A percentile compares a stretch with the other conserved stretches of the same genome.
phyloP scores from a whole-genome alignment of 1,140 invertebrate genomes.

The Atopsyche davidsoni region DNA sequence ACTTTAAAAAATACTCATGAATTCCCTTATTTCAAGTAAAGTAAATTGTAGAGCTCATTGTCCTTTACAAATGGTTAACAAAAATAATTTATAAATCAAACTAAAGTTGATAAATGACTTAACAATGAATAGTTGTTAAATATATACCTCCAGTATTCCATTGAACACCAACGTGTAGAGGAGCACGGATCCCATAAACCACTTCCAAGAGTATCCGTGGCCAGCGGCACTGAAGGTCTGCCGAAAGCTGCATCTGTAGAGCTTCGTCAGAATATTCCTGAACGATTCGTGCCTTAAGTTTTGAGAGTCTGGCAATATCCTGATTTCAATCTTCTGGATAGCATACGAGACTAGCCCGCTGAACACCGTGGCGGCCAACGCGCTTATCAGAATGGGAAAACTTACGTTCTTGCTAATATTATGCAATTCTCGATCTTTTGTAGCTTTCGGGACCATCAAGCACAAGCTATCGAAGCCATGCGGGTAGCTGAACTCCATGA shows the following conservation, averaged over 20 bases:
- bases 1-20: too few species aligned
- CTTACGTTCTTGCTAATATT: neutral
- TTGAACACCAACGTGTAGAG: neutral
- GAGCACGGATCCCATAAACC: neutral
- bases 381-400: neutral
- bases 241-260: neutral
- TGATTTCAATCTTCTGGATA: neutral
- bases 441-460: constrained; percentile 39
- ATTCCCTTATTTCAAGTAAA: too few species aligned
- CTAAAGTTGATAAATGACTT: too few species aligned
- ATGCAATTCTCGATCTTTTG: constrained; percentile 13
- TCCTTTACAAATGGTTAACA: too few species aligned
- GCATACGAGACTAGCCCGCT: neutral
- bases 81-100: too few species aligned
- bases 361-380: neutral
- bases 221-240: neutral
- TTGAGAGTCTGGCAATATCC: neutral
- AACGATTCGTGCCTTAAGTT: neutral
- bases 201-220: neutral
- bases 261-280: neutral
- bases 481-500: constrained; percentile 43
- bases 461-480: constrained; percentile 38
- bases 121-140: too few species aligned
- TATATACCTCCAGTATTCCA: neutral
- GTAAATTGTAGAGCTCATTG: too few species aligned